Base-by-base conservation (phyloP, 2,113 vertebrate genomes). In the Bujurquina vittata region DNA sequence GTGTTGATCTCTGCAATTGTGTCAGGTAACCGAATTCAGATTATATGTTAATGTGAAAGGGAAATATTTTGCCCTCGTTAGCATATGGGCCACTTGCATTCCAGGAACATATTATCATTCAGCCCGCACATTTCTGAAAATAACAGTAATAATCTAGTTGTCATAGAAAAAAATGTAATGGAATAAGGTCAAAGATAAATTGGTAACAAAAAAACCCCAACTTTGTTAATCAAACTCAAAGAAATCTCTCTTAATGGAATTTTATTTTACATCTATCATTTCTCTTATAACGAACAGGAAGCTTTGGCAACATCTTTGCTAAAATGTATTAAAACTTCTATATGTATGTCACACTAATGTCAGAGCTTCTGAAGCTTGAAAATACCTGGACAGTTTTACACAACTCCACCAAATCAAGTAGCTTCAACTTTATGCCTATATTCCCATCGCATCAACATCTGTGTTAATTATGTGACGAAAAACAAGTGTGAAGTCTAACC, bases 1-100 rank as follows among this genome's bases (percentile, higher is more conserved):
- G 90, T 92, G 89, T 90, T 88, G 93, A 95, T 95, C 94, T 93
- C 93, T 89, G 87, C 91, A 93, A 91, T 93, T 95, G 93, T 94
- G 93, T 93, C 94, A 95, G 91, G 92, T 95, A 94, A 94, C 91
- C 92, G 93, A 94, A 95, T 95, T 94, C 94, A 94, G 93, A 95
- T 94, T 94, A 95, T 95, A 96, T 95, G 96, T 92, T 94, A 96
- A 96, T 95, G 87, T 74, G 56, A 43, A 87, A 87, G 90, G 92
- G 89, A 94, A 94, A 89, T 94, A 92, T 89, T 92, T 93, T 95
- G 94, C 93, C 94, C 95, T 95, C 90, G 91, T 96, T 96, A 95
- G 91, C 95, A 95, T 94, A 94, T 90, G 94, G 91, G 93, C 89
- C 94, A 90, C 92, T 89, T 90, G 90, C 91, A 91, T 93, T 94